Base-by-base conservation (phyloP, 35 echinoderm and acorn worm genomes). In the Stichopus chloronotus region DNA sequence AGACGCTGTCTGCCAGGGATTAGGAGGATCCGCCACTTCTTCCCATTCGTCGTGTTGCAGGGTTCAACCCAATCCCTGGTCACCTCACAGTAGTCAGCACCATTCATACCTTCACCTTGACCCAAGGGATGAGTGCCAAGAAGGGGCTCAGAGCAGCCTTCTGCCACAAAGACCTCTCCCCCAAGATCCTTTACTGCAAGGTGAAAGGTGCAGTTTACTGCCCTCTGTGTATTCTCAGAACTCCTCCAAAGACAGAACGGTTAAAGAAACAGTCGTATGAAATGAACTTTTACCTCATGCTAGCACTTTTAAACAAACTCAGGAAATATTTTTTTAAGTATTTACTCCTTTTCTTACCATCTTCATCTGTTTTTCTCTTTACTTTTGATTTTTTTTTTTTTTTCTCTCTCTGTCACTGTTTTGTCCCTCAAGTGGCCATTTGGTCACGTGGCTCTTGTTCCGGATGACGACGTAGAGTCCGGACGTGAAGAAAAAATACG, bases 281-380 rank as follows among this genome's bases (percentile, higher is more conserved):
- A 85, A 76, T 76, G 24, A 17, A 81, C 14, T n/a, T 81, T 55
- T 58, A 85, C 82, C 82, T 85, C 82, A 85, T 58, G 57, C 57
- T 57, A 23, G 57, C 82, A 59, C 82, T 55, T 85, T 6, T 85
- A 58, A 85, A 30, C 19, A 78, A 58, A 85, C 82, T 85, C 82
- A 85, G 82, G 82, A 85, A 85, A 58, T 13, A 19, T 55, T 83
- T 43, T 85, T 85, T 85, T 85, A 58, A 58, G 55, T 85, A 23
- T 85, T 58, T 83, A 85, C 82, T 85, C 17, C 58, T 74, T 82
- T 85, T 85, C 54, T 85, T 58, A 85, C 82, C 54, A 58, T 81
- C 78, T 81, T 81, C 78, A 10, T 55, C 78, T 52, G 25, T 81
- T 55, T 85, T 55, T 54, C 82, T 56, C 54, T 85, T 10, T 85